These are phyloP conservation scores for Tenthredo amoena DNA, from an alignment of 2,888 invertebrate genomes.

Conservation along the genomic window DNA sequence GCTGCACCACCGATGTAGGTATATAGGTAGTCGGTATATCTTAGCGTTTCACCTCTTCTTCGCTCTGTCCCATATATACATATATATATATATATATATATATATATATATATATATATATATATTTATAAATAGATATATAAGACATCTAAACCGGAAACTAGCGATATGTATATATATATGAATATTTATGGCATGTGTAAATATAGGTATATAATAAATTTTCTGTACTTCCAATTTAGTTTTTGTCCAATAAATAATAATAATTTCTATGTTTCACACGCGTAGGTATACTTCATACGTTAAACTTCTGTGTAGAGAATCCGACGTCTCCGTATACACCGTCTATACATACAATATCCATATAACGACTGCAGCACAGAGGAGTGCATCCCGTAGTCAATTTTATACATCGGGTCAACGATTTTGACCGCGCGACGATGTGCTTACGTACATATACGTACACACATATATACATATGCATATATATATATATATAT, in stretches of 20 bases:
- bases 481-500: not conserved
- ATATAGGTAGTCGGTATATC: not conserved
- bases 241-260: no score
- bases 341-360: not conserved
- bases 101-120: not conserved
- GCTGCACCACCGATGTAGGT: not conserved
- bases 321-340: not conserved
- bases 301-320: no score
- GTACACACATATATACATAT: no score
- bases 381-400: constrained; percentile 6
- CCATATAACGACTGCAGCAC: not conserved
- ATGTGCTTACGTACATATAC: not conserved
- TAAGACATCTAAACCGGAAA: not conserved
- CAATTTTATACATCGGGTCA: constrained; percentile 27
- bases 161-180: not conserved
- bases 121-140: not conserved
- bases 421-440: constrained; percentile 17
- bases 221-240: no score
- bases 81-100: not conserved
- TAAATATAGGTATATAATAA: not conserved
- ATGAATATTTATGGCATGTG: not conserved
- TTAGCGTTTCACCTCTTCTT: not conserved
- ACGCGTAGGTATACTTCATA: no score
- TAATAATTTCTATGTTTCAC: no score
- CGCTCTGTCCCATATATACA: not conserved